Evolutionary conservation across 35 echinoderm and acorn worm genomes (phyloP).

Genomic region (Heliocidaris tuberculata): DNA sequence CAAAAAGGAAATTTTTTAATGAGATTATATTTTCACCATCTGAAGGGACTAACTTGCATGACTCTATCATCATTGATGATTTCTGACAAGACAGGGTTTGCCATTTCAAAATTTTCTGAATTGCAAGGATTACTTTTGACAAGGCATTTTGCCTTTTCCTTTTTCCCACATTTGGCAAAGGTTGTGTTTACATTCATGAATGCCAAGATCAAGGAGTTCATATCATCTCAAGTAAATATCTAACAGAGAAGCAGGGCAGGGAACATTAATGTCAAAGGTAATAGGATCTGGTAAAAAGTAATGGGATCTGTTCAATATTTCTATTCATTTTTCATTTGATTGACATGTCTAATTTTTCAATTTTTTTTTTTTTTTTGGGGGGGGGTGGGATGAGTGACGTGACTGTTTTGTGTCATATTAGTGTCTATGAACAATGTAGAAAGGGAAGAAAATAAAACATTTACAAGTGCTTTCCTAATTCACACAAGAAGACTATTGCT

Average conservation of each 20-base stretch:
- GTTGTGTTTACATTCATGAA: neutral
- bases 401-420: neutral
- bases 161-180: neutral
- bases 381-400: neutral
- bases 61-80: neutral
- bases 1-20: neutral
- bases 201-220: neutral
- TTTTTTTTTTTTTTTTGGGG: too few relatives aligned
- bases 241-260: neutral
- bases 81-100: constrained; percentile 9
- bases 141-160: neutral
- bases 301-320: neutral
- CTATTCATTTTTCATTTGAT: neutral
- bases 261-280: neutral
- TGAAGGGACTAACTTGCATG: neutral
- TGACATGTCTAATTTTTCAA: neutral
- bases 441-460: neutral
- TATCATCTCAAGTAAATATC: neutral
- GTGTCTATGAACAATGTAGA: neutral
- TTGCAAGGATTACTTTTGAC: neutral
- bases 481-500: too few relatives aligned
- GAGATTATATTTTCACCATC: neutral
- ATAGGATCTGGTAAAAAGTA: neutral
- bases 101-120: neutral
- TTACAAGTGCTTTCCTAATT: too few relatives aligned